Conservation (phyloP, 2,888 invertebrate species). For the Mimachlamys varia region DNA sequence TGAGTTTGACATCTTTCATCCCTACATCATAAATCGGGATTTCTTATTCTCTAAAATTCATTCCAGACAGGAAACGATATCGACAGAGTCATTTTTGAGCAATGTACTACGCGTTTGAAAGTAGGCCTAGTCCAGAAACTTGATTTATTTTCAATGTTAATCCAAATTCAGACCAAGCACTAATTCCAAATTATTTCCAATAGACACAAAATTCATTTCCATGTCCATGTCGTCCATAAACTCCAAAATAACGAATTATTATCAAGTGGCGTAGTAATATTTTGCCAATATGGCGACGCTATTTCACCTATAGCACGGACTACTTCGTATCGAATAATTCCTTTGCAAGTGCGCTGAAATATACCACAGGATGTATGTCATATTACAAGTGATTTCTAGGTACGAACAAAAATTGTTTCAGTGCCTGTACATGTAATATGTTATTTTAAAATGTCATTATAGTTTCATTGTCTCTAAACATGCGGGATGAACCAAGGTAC, state of each 20-base stretch:
- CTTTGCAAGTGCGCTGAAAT: conserved; percentile 45
- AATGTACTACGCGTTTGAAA: conserved; percentile 52
- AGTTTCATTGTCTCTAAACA: conserved; percentile 31
- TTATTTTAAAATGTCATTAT: conserved; percentile 36
- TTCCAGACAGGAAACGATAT: conserved; percentile 67
- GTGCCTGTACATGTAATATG: background rate
- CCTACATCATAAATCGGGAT: conserved; percentile 60
- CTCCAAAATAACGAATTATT: conserved; percentile 18
- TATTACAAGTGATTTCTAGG: background rate
- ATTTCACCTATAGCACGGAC: conserved; percentile 65
- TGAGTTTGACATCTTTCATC: conserved; percentile 73
- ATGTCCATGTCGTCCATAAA: background rate
- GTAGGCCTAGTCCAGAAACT: conserved; percentile 59
- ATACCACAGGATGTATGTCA: conserved; percentile 15
- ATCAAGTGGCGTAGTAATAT: conserved; percentile 51
- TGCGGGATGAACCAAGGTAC: conserved; percentile 51
- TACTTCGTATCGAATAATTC: conserved; percentile 65
- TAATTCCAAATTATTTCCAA: background rate
- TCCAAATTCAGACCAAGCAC: background rate
- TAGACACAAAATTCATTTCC: background rate
- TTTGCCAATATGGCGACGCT: conserved; percentile 60
- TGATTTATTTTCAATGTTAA: background rate
- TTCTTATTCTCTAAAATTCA: conserved; percentile 56
- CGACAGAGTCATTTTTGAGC: conserved; percentile 53
- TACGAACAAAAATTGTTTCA: background rate